phyloP scores from a whole-genome alignment of 2,113 vertebrate species.

The Dolichallabes microphthalmus region DNA sequence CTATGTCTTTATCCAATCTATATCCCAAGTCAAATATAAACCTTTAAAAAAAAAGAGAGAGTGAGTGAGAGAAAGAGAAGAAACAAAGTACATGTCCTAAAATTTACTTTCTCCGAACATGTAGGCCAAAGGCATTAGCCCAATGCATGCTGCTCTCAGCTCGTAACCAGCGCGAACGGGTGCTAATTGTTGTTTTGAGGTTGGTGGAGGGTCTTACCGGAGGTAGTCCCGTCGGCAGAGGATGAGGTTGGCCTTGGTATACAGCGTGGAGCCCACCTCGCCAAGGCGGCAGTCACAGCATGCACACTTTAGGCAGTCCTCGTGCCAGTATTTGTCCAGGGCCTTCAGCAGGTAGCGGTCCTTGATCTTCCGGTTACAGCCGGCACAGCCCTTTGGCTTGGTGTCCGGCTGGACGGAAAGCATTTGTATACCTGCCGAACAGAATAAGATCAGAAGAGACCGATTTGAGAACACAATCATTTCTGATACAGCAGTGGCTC shows the following conservation, averaged over 20 bases:
- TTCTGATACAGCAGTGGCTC: background rate
- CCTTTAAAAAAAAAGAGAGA: background rate
- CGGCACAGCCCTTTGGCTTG: conserved; percentile 99
- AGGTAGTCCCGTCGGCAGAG: conserved; percentile 96
- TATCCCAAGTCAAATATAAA: background rate
- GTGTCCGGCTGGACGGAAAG: conserved; percentile 99
- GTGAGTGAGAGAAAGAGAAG: background rate
- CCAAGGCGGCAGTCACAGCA: conserved; percentile 96
- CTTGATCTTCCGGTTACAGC: conserved; percentile 99
- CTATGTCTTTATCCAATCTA: background rate
- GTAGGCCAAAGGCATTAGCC: background rate
- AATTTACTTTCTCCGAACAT: background rate
- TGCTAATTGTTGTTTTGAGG: background rate
- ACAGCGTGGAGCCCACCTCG: conserved; percentile 97
- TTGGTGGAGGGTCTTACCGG: conserved; percentile 75
- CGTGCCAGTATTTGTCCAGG: conserved; percentile 98
- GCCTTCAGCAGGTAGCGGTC: conserved; percentile 97
- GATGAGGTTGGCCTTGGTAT: conserved; percentile 99
- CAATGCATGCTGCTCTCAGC: background rate
- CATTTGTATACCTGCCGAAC: conserved; percentile 94
- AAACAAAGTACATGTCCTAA: background rate
- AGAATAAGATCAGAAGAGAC: background rate
- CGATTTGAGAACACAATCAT: background rate
- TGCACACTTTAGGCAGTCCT: conserved; percentile 97
- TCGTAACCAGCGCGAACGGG: too few relatives aligned